Evolutionary conservation across 2,888 invertebrate species (phyloP).

Genomic region (Tillus elongatus): DNA sequence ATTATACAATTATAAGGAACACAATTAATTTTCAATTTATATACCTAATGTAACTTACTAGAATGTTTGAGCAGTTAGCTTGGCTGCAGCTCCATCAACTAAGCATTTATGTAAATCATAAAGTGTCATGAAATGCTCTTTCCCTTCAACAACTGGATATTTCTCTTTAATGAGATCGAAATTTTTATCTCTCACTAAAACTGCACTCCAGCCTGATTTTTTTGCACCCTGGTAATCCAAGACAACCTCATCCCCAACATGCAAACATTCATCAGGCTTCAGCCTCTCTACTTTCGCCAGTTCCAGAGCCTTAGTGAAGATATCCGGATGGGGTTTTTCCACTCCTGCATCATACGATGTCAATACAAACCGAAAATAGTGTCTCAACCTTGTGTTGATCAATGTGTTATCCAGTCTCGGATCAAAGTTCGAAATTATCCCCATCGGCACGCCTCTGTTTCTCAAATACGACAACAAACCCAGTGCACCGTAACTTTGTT

Average conservation of each 20-base stretch:
- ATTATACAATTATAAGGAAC: too few species aligned
- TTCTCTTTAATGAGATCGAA: conserved; percentile 35
- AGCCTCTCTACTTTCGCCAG: conserved; percentile 40
- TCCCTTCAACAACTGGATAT: conserved; percentile 39
- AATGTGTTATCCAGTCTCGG: conserved; percentile 65
- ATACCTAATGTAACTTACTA: too few species aligned
- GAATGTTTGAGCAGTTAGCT: too few species aligned
- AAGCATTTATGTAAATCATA: conserved; percentile 44
- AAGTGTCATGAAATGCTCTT: conserved; percentile 43
- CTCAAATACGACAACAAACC: conserved; percentile 55
- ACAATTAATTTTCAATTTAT: too few species aligned
- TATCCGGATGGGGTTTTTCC: conserved; percentile 65
- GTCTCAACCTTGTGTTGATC: conserved; percentile 52
- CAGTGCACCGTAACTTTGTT: conserved; percentile 53
- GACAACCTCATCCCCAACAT: conserved; percentile 70
- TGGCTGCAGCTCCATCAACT: too few species aligned
- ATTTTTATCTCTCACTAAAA: conserved; percentile 42
- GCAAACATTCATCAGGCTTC: conserved; percentile 58
- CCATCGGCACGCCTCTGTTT: conserved; percentile 47
- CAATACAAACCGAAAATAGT: conserved; percentile 71
- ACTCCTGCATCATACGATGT: conserved; percentile 66
- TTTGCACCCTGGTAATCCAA: conserved; percentile 73
- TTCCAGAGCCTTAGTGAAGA: conserved; percentile 58
- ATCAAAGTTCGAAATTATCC: conserved; percentile 85
- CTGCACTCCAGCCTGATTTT: conserved; percentile 66